A percentile compares a stretch with the other conserved stretches of the same genome.
Evolutionary conservation across 2,797 vertebrate species (phyloP).

Genomic region (Fistularia commersonii): DNA sequence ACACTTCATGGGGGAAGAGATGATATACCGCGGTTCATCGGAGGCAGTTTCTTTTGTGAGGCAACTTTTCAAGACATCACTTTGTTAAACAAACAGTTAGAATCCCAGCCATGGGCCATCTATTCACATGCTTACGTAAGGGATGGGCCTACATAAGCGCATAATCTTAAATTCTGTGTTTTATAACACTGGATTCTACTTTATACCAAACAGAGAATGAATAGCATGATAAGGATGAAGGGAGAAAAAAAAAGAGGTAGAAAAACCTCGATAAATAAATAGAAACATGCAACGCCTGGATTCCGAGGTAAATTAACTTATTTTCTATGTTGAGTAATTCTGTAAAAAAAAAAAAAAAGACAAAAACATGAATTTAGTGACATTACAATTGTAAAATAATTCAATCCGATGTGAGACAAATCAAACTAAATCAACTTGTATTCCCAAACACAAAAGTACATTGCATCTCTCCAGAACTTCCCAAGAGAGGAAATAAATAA

Average conservation of each 20-base stretch:
- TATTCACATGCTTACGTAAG: conserved; percentile 28
- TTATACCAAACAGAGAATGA: conserved; percentile 8
- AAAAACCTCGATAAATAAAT: neutral
- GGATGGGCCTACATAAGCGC: conserved; percentile 28
- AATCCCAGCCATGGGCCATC: conserved; percentile 16
- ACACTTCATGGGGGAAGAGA: neutral
- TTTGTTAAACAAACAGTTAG: conserved; percentile 35
- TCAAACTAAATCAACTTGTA: too few relatives aligned
- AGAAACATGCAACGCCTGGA: too few relatives aligned
- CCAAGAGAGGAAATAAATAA: too few relatives aligned
- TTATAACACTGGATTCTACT: conserved; percentile 6
- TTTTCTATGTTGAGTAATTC: too few relatives aligned
- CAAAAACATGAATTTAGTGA: too few relatives aligned
- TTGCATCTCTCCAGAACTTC: too few relatives aligned
- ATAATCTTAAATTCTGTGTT: conserved; percentile 15
- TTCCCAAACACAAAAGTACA: too few relatives aligned
- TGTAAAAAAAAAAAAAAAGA: too few relatives aligned
- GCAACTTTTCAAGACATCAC: conserved; percentile 20
- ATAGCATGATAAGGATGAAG: neutral
- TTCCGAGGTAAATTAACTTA: too few relatives aligned
- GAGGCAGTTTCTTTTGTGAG: neutral
- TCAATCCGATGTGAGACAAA: too few relatives aligned
- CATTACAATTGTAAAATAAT: too few relatives aligned
- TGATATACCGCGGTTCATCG: neutral
- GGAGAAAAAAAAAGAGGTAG: neutral